phyloP scores from a whole-genome alignment of 2,797 vertebrate genomes.

The Myotis pilosus region DNA sequence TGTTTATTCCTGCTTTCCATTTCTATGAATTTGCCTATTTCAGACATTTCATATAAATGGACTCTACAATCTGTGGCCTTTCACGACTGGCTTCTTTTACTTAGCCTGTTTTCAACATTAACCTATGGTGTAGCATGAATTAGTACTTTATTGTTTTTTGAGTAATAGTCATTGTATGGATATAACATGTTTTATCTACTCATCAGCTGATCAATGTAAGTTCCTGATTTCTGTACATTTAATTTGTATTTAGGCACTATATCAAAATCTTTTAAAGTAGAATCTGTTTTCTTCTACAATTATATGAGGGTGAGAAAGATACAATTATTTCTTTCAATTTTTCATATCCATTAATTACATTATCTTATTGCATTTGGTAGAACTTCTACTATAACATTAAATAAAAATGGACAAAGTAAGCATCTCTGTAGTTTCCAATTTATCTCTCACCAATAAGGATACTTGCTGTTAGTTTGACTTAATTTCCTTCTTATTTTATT shows the following conservation, averaged over 20 bases:
- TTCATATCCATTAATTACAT: neutral
- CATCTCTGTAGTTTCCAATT: neutral
- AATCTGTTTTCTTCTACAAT: neutral
- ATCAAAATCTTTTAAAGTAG: neutral
- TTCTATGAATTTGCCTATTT: neutral
- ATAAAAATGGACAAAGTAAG: neutral
- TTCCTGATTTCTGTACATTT: neutral
- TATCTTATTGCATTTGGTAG: neutral
- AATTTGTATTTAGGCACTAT: neutral
- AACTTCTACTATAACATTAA: neutral
- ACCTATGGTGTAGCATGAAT: neutral
- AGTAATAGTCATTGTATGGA: neutral
- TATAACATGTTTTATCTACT: neutral
- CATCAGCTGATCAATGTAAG: neutral
- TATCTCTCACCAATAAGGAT: neutral
- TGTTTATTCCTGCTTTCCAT: neutral
- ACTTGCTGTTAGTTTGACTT: neutral
- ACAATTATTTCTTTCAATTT: neutral
- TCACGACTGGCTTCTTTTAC: neutral
- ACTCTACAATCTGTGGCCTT: neutral
- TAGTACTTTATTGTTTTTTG: neutral
- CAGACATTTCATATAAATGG: neutral
- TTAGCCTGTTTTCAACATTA: neutral
- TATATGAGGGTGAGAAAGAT: neutral
- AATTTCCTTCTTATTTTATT: neutral